phyloP scores from a whole-genome alignment of 2,888 invertebrate species.

The Hypena proboscidalis region DNA sequence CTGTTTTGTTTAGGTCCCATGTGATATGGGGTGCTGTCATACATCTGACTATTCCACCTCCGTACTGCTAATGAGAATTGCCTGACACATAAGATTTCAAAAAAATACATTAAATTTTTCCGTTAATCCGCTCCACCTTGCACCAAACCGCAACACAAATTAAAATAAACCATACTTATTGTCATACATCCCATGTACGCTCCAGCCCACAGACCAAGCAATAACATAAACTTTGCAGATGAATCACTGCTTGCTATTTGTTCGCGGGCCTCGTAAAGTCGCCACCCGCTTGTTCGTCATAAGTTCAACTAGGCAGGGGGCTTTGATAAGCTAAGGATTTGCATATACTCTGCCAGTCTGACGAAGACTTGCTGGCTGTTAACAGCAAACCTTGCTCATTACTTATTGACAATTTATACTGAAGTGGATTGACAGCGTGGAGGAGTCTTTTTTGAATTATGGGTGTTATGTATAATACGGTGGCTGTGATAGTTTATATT shows the following conservation, averaged over 20 bases:
- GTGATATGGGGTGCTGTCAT: no score
- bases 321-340: constrained; percentile 53
- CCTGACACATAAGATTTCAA: no score
- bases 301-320: constrained; percentile 55
- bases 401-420: constrained; percentile 23
- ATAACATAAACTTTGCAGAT: constrained; percentile 68
- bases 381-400: constrained; percentile 34
- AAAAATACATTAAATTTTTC: no score
- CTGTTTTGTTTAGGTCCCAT: no score
- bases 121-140: background rate
- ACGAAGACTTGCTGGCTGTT: constrained; percentile 25
- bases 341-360: constrained; percentile 44
- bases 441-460: background rate
- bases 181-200: constrained; percentile 33
- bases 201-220: constrained; percentile 45
- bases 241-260: constrained; percentile 52
- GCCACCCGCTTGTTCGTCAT: constrained; percentile 51
- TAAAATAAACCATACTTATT: constrained; percentile 41
- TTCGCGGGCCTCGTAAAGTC: constrained; percentile 44
- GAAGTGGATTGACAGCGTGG: background rate
- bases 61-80: no score
- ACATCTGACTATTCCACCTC: no score
- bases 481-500: no score
- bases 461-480: no score
- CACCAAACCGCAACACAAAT: constrained; percentile 20